Evolutionary conservation across 2,888 invertebrate species (phyloP).

Genomic region (Julus scandinavius): DNA sequence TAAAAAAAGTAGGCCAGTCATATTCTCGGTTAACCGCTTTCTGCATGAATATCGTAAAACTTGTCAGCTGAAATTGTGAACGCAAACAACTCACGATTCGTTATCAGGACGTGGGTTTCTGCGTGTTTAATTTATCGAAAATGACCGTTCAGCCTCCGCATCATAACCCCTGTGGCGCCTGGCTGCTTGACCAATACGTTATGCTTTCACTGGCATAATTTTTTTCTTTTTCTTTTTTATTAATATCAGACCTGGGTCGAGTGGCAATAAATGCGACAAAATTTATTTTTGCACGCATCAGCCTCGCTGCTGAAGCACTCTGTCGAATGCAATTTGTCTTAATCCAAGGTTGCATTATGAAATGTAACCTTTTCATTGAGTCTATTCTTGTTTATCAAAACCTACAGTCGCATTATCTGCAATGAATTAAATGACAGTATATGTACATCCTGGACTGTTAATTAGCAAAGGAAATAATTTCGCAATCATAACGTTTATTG

Average conservation of each 20-base stretch:
- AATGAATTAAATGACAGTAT: background rate
- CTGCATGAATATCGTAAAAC: slow-evolving; percentile 29
- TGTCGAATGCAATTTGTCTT: background rate
- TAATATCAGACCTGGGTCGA: slow-evolving; percentile 2
- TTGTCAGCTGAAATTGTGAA: slow-evolving; percentile 10
- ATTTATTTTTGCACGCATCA: background rate
- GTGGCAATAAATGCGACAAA: slow-evolving; percentile 25
- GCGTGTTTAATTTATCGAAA: slow-evolving; percentile 17
- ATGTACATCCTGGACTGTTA: background rate
- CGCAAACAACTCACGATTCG: background rate
- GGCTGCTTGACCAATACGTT: background rate
- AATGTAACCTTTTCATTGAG: background rate
- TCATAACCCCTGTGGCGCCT: background rate
- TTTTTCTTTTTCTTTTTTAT: background rate
- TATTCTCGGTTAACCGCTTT: slow-evolving; percentile 24
- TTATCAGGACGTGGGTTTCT: slow-evolving; percentile 23
- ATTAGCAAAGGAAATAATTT: background rate
- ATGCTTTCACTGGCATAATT: background rate
- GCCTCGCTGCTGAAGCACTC: background rate
- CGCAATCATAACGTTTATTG: background rate
- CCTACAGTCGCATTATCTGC: background rate
- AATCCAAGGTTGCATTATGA: slow-evolving; percentile 5
- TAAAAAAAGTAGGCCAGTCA: background rate
- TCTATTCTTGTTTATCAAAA: background rate
- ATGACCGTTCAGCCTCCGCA: background rate